Base-by-base conservation (phyloP, 2,797 vertebrate genomes). In the Alosa sapidissima region DNA sequence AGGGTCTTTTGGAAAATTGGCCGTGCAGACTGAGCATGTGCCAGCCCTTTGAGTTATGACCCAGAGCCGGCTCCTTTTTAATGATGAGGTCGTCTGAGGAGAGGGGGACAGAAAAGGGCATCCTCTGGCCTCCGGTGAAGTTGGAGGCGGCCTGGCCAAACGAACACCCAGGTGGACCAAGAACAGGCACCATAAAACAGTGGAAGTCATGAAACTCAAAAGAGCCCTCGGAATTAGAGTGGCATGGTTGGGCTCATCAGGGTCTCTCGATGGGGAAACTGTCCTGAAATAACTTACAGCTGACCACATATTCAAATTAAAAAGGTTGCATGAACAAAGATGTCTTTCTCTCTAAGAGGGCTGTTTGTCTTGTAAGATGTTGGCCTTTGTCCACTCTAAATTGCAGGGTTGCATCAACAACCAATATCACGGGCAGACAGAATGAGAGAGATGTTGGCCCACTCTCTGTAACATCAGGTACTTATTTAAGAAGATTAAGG, bases 11-110 rank as follows among this genome's bases (percentile, higher is more conserved):
- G 41, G 72, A 45, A 78, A 78, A 78, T 45, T 45, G 72, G 72
- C 72, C 7, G 36, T 5, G 19, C 6, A 47, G 72, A 45, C 41
- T 78, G 41, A 78, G 72, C 72, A 45, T 78, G 72, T 78, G 81
- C 72, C 87, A 82, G 84, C 83, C 84, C 45, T 78, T 21, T 78
- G 72, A 78, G 19, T 78, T 47, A 19, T 78, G 72, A 78, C 72
- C 72, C 24, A 19, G 8, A 16, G 72, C 11, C 45, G 16, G 41
- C 72, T 78, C 81, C 48, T 8, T 81, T 90, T 84, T 21, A 48
- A 0, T 78, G 72, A 78, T 10, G 85, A 91, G 90, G 86, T 91
- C 88, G 49, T 91, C 90, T 92, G 87, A 90, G 87, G 88, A 89
- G 89, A 89, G 84, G 88, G 41, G 87, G 85, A 83, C 62, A 86